Percentiles rank a stretch among this genome's conserved stretches.
These are phyloP conservation scores for Stichopus chloronotus DNA, from an alignment of 35 echinoderm and acorn worm species.

Conservation along the genomic window DNA sequence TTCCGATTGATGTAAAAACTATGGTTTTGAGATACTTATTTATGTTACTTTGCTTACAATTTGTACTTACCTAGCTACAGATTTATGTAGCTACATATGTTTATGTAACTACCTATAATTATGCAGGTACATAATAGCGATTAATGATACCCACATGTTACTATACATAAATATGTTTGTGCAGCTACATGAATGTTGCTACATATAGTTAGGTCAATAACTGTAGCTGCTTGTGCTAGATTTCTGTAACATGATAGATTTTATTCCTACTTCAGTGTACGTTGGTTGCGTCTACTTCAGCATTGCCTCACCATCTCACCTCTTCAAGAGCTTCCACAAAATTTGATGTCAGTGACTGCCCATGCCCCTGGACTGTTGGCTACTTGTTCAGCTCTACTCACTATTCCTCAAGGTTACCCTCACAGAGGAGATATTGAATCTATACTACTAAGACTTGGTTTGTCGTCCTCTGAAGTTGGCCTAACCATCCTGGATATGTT, in stretches of 20 bases:
- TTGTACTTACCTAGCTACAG: too few species aligned
- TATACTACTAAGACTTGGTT: slow-evolving; percentile 79
- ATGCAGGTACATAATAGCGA: too few species aligned
- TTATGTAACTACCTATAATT: too few species aligned
- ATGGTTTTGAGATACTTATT: too few species aligned
- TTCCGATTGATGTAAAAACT: too few species aligned
- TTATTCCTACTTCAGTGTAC: slow-evolving; percentile 59
- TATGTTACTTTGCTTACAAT: too few species aligned
- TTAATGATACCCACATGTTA: too few species aligned
- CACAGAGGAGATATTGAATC: slow-evolving; percentile 83
- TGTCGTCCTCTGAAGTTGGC: slow-evolving; percentile 86
- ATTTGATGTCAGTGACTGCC: slow-evolving; percentile 66
- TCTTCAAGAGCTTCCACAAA: slow-evolving; percentile 48
- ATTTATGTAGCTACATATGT: too few species aligned
- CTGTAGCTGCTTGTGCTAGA: not conserved
- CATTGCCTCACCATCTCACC: slow-evolving; percentile 84
- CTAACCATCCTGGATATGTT: slow-evolving; percentile 87
- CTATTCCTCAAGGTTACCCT: slow-evolving; percentile 81
- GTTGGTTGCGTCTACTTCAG: slow-evolving; percentile 89
- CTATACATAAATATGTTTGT: too few species aligned
- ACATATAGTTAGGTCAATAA: too few species aligned
- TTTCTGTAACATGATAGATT: not conserved
- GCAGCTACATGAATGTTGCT: too few species aligned
- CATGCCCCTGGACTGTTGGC: slow-evolving; percentile 83
- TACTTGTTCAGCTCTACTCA: slow-evolving; percentile 86